Percentiles rank a stretch among this genome's conserved stretches.
Evolutionary conservation across 2,888 invertebrate genomes (phyloP).

Genomic region (Aelia acuminata): DNA sequence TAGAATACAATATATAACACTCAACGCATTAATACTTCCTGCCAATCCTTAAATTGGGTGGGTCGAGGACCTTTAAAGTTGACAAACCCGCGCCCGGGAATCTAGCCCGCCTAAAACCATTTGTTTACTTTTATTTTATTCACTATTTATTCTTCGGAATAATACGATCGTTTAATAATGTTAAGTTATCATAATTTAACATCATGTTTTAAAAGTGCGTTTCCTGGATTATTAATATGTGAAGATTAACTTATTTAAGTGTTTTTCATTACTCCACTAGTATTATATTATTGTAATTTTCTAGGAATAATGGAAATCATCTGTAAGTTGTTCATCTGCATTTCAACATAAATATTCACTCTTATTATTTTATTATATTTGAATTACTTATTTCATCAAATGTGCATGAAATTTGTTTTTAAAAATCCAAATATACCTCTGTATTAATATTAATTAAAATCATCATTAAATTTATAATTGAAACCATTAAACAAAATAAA

Average conservation of each 20-base stretch:
- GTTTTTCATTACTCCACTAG: not conserved
- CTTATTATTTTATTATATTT: too few species aligned
- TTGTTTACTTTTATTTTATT: not conserved
- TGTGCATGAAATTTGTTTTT: too few species aligned
- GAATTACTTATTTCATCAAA: too few species aligned
- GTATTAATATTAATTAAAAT: too few species aligned
- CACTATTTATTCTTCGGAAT: too few species aligned
- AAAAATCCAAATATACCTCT: too few species aligned
- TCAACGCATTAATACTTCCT: not conserved
- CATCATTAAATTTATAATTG: too few species aligned
- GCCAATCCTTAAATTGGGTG: not conserved
- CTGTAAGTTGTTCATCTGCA: not conserved
- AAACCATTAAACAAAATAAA: too few species aligned
- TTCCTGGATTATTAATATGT: not conserved
- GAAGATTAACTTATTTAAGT: not conserved
- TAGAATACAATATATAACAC: not conserved
- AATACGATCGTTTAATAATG: not conserved
- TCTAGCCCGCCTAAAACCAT: not conserved
- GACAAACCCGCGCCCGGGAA: not conserved
- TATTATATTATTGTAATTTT: not conserved
- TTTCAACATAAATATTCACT: not conserved
- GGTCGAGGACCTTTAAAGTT: not conserved
- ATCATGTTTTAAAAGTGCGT: not conserved
- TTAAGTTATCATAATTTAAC: not conserved
- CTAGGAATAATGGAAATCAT: not conserved